phyloP scores from a whole-genome alignment of 2,113 vertebrate genomes.

The Dermatemys mawii region DNA sequence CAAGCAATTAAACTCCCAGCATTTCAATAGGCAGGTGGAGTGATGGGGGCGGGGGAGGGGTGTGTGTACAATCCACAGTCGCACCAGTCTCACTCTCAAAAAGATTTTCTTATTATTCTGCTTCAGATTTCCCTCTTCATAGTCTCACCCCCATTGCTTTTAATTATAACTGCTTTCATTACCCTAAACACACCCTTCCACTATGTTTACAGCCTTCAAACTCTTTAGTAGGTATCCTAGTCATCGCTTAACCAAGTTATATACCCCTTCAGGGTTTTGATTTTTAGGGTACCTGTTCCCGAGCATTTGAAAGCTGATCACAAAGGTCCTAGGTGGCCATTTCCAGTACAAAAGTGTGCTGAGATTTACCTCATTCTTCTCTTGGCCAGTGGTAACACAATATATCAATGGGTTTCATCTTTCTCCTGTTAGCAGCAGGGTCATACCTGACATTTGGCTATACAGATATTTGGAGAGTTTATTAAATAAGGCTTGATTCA shows the following conservation, averaged over 20 bases:
- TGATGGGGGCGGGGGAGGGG: neutral
- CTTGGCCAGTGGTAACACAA: neutral
- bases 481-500: fast-evolving
- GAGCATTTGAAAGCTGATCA: neutral
- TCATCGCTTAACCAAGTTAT: no score
- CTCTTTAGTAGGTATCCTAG: fast-evolving
- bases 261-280: neutral
- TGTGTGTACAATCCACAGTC: neutral
- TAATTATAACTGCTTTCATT: neutral
- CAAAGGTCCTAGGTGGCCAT: neutral
- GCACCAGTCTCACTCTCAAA: neutral
- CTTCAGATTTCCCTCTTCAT: neutral
- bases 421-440: neutral
- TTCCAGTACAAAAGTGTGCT: fast-evolving
- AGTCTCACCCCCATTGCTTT: neutral
- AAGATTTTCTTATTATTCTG: neutral
- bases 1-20: neutral
- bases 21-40: no score
- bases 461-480: fast-evolving
- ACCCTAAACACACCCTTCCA: neutral
- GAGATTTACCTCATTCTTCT: neutral
- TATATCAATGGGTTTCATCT: neutral
- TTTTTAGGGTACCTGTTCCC: fast-evolving
- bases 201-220: neutral
- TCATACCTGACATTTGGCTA: neutral